Base-by-base conservation (phyloP, 2,888 invertebrate species). In the Hydrotaea diabolus region DNA sequence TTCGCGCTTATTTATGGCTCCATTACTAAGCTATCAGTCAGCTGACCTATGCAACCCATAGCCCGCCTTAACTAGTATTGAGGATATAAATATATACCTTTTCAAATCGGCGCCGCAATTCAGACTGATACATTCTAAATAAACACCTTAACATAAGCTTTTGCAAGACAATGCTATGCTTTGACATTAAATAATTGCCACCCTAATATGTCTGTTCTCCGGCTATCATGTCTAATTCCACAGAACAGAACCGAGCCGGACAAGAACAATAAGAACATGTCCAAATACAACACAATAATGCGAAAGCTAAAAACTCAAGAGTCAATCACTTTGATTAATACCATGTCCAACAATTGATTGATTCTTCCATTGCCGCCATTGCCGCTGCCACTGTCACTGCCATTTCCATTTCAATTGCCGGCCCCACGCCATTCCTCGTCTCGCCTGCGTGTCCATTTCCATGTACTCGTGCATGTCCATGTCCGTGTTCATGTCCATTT, bases 261-360 rank as follows among this genome's bases (percentile, higher is more conserved):
- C 31, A 31, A 31, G 46, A 76, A 80, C 55, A 77, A 31, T 7
- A 31, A 31, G 46, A 76, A 80, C 55, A 77, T 77, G 76, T 74
- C 59, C 59, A 74, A 62, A 69, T 23, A 69, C 69, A 1, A 13
- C 1, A 74, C 74, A 46, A 74, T 59, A 74, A 74, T 74, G 39
- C 31, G 46, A 83, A 77, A 71, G 62, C 71, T 59, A 73, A 71
- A 57, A 78, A 79, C 78, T 81, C 57, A 81, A 79, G 76, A 79
- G 85, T 69, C 85, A 82, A 85, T 85, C 85, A 74, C 76, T 73
- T 55, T 85, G 85, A 85, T 82, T 82, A 85, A 85, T 85, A 53
- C 55, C 66, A 57, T 77, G 82, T 79, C 85, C 79, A 76, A 77
- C 59, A 82, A 78, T 77, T 69, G 69, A 77, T 81, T 81, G 84